phyloP scores from a whole-genome alignment of 1,140 invertebrate species.

The Globodera rostochiensis region DNA sequence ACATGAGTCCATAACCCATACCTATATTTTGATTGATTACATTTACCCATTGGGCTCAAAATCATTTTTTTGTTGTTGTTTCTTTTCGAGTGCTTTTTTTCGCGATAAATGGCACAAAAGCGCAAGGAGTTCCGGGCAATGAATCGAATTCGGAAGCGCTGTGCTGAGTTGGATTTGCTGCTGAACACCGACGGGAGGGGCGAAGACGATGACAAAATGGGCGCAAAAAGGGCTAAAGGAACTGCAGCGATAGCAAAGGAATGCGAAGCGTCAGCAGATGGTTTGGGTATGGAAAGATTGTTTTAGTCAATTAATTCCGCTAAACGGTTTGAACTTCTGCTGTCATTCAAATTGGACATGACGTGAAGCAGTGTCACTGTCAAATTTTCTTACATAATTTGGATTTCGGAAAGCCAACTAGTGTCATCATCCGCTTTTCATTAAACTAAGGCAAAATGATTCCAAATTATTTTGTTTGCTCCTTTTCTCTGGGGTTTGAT shows the following conservation, averaged over 20 bases:
- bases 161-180: conserved; percentile 16
- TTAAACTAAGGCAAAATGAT: too few relatives aligned
- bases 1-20: too few relatives aligned
- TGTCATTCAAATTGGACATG: too few relatives aligned
- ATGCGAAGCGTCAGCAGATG: not conserved
- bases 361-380: too few relatives aligned
- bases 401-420: too few relatives aligned
- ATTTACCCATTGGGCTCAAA: not conserved
- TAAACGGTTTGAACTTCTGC: too few relatives aligned
- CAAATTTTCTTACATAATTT: too few relatives aligned
- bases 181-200: not conserved
- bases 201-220: not conserved
- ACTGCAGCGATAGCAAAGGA: not conserved
- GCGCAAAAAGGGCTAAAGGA: not conserved
- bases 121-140: not conserved
- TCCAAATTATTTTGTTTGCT: too few relatives aligned
- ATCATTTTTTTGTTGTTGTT: not conserved
- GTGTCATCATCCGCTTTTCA: too few relatives aligned
- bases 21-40: not conserved
- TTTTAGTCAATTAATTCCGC: too few relatives aligned
- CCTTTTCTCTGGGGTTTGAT: too few relatives aligned
- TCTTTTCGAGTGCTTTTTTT: not conserved
- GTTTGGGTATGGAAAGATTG: too few relatives aligned
- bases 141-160: conserved; percentile 19
- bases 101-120: not conserved